A percentile compares a stretch with the other conserved stretches of the same genome.
Evolutionary conservation across 2,888 invertebrate genomes (phyloP).

Genomic region (Gymnosoma rotundatum): DNA sequence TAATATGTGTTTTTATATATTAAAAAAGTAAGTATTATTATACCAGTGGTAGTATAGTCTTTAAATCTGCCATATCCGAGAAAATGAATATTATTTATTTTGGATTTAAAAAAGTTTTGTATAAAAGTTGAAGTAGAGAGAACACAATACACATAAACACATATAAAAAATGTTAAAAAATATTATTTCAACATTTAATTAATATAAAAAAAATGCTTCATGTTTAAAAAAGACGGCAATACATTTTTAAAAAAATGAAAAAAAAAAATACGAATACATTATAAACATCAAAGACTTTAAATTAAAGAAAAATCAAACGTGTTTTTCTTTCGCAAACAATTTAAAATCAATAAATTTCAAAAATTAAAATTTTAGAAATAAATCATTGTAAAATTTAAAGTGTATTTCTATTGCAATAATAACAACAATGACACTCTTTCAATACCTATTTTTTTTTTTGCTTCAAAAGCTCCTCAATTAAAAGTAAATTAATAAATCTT

Average conservation of each 20-base stretch:
- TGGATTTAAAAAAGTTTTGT: constrained; percentile 32
- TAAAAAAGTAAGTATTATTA: constrained; percentile 49
- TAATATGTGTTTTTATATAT: constrained; percentile 7
- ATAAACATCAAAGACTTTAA: constrained; percentile 48
- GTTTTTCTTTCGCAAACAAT: constrained; percentile 33
- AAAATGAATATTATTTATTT: constrained; percentile 47
- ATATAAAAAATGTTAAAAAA: constrained; percentile 53
- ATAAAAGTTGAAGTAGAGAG: constrained; percentile 56
- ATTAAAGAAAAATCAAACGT: constrained; percentile 50
- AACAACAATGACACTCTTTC: constrained; percentile 75
- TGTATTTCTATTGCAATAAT: constrained; percentile 68
- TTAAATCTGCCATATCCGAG: constrained; percentile 70
- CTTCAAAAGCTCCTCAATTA: constrained; percentile 52
- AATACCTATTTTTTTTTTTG: constrained; percentile 31
- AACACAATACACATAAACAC: constrained; percentile 66
- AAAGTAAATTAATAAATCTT: constrained; percentile 14
- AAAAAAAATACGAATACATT: constrained; percentile 33
- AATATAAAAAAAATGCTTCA: constrained; percentile 16
- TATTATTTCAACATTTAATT: constrained; percentile 57
- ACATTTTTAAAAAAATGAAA: constrained; percentile 28
- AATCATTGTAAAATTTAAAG: constrained; percentile 29
- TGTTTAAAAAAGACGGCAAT: constrained; percentile 50
- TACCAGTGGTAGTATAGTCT: constrained; percentile 70
- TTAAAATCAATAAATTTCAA: constrained; percentile 17
- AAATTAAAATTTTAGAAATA: constrained; percentile 9